Evolutionary conservation across 2,113 vertebrate species (phyloP), one percentile per base, ranked within the genome.

Genomic region (Heliornis fulica): DNA sequence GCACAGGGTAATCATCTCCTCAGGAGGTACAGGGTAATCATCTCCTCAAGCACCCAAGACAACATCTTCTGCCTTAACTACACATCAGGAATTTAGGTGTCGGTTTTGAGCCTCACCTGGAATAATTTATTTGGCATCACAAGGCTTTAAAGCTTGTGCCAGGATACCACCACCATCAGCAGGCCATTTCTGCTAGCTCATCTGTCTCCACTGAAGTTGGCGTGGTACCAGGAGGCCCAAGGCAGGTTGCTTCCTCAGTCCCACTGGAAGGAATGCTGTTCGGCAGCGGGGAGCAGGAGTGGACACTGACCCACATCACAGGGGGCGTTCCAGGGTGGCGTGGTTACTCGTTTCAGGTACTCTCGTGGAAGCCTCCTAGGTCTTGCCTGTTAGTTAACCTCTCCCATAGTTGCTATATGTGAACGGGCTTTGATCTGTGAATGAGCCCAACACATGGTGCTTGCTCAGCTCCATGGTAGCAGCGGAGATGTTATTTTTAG

Each of bases 401-500:
- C 92, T 83, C 64, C 71, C 71, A 65, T 70, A 66, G 92, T 15
- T 66, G 69, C 60, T 94, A 1, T 36, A 34, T 50, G 56, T 46
- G 51, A 89, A 91, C 66, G 50, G 72, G 15, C 92, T 96, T 95
- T 91, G 92, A 89, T 95, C 81, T 95, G 4, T 60, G 77, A 95
- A 84, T 87, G 78, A 94, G 53, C 48, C 72, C 29, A 82, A 84
- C 92, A 94, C 87, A 71, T 82, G 93, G 64, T 84, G 87, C 81
- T 91, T 46, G 34, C 69, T 87, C 56, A 32, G 32, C 65, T 66
- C 17, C 34, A 41, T 78, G 77, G 59, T 84, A 93, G 59, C 46
- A 75, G 81, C 51, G 93, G 53, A 90, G 81, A 63, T 51, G 76
- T 22, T 95, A 96, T 93, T 91, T 96, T 96, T 91, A 95, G 87